Conservation (phyloP, 2,113 vertebrate genomes). For the Pampusana beccarii region DNA sequence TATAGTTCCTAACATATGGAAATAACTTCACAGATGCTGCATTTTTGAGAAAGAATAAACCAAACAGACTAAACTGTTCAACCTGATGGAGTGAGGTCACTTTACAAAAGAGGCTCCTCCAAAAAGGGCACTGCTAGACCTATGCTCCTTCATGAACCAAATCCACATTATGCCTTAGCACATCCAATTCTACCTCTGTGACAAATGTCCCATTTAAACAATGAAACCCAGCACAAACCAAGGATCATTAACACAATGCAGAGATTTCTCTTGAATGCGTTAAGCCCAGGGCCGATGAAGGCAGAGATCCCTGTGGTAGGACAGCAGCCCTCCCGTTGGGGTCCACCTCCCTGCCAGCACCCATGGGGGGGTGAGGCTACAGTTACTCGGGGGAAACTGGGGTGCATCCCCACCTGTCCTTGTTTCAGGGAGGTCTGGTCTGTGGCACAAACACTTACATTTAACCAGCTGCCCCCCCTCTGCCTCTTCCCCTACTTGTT, state of each 20-base stretch:
- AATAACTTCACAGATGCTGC: neutral
- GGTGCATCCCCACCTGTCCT: neutral
- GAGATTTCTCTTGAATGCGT: neutral
- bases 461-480: neutral
- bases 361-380: fast-evolving
- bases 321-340: fast-evolving
- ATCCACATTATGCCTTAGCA: neutral
- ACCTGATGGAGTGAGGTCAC: neutral
- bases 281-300: neutral
- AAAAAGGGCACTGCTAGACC: neutral
- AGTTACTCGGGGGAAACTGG: neutral
- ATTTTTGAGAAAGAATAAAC: neutral
- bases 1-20: neutral
- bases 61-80: neutral
- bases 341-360: neutral
- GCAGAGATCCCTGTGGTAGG: neutral
- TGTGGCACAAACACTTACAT: neutral
- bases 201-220: neutral
- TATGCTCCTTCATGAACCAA: neutral
- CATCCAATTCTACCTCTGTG: neutral
- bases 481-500: neutral
- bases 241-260: neutral
- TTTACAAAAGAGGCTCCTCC: neutral
- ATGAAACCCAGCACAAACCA: neutral
- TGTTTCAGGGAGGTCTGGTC: neutral